Evolutionary conservation across 2,797 vertebrate species (phyloP).

Genomic region (Ctenopoma kingsleyae): DNA sequence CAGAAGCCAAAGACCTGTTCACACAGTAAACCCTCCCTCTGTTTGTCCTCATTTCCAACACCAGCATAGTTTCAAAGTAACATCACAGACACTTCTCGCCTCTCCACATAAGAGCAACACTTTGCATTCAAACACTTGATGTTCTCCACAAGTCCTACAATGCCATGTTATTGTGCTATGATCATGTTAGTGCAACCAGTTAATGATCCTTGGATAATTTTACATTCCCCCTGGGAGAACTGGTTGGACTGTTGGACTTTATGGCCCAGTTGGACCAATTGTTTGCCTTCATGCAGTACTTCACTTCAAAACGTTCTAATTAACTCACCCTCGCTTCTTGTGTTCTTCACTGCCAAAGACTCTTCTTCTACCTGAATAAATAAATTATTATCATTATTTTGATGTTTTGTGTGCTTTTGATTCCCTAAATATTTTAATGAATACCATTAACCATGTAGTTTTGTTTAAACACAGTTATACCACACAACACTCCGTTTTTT

Average conservation of each 20-base stretch:
- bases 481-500: not conserved
- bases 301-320: constrained; percentile 61
- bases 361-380: constrained; percentile 77
- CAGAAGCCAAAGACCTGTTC: constrained; percentile 22
- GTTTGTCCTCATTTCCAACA: constrained; percentile 21
- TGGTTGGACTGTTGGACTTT: constrained; percentile 16
- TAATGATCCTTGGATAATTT: constrained; percentile 3
- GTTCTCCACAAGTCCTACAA: not conserved
- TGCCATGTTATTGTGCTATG: constrained; percentile 15
- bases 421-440: not conserved
- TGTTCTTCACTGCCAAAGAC: constrained; percentile 85
- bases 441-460: not conserved
- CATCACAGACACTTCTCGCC: constrained; percentile 22
- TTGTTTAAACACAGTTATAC: not conserved
- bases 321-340: constrained; percentile 51
- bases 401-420: constrained; percentile 13
- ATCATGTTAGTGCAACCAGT: constrained; percentile 9
- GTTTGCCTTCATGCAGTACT: constrained; percentile 47
- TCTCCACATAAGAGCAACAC: constrained; percentile 9
- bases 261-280: constrained; percentile 9
- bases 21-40: constrained; percentile 24
- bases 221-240: not conserved
- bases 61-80: constrained; percentile 8
- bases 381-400: constrained; percentile 84
- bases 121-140: constrained; percentile 8